Conservation (phyloP, 2,797 vertebrate genomes). For the Vireo griseus region DNA sequence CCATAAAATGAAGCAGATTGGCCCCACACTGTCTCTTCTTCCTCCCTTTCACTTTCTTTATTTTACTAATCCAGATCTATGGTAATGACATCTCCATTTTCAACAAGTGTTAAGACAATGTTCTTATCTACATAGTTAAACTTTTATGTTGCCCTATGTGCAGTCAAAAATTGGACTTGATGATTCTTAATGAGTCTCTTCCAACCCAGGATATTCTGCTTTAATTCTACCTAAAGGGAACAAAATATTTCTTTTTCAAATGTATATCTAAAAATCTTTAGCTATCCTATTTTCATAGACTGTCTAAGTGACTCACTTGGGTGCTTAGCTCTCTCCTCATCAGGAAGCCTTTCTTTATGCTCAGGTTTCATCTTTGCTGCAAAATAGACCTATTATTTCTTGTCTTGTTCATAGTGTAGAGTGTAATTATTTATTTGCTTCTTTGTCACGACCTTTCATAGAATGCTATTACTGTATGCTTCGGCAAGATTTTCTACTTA, state of each 20-base stretch:
- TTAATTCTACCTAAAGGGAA: background rate
- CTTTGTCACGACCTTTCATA: background rate
- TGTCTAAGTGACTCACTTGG: background rate
- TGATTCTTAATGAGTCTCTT: background rate
- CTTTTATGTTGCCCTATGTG: background rate
- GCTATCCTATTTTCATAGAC: background rate
- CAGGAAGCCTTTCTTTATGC: background rate
- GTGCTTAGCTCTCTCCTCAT: background rate
- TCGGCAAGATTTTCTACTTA: background rate
- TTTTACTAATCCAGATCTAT: background rate
- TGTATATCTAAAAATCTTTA: background rate
- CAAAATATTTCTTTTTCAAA: background rate
- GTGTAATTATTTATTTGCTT: background rate
- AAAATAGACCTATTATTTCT: background rate
- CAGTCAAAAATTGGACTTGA: background rate
- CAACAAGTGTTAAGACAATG: background rate
- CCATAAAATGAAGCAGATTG: accelerated
- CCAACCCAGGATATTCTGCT: background rate
- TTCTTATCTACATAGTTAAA: background rate
- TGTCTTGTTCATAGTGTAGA: background rate
- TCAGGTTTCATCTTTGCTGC: background rate
- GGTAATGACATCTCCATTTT: background rate
- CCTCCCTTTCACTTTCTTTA: background rate
- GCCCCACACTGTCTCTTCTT: background rate
- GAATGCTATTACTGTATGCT: background rate